Conservation (phyloP, 2,113 vertebrate genomes). For the Anser cygnoides region DNA sequence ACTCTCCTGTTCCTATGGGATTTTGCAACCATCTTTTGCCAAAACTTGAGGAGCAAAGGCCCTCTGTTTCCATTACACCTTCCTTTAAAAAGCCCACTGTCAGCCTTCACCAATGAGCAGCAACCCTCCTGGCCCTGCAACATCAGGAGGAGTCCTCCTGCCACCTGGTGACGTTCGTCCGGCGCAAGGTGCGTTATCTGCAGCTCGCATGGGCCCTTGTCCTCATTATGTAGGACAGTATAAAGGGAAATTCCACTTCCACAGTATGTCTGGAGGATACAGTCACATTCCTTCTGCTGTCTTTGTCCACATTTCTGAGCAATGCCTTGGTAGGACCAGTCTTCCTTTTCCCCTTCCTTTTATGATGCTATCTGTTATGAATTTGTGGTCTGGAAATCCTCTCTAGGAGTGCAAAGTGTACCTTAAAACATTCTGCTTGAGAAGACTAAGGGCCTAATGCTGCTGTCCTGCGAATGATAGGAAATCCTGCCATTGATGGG, state of each 20-base stretch:
- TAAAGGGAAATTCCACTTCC: conserved; percentile 28
- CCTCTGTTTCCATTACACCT: no score
- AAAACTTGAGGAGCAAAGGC: neutral
- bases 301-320: neutral
- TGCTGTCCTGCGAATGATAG: neutral
- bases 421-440: neutral
- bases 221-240: neutral
- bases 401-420: neutral
- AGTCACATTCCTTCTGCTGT: neutral
- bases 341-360: conserved; percentile 48
- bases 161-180: neutral
- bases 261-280: neutral
- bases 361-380: neutral
- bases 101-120: neutral
- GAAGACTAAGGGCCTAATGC: neutral
- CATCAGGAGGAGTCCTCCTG: neutral
- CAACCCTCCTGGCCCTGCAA: neutral
- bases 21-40: neutral
- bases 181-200: neutral
- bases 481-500: conserved; percentile 61
- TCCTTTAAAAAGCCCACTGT: neutral
- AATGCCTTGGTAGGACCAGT: neutral
- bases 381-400: neutral
- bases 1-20: neutral
- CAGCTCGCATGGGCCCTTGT: neutral